Percentiles rank a stretch among this genome's conserved stretches.
phyloP scores from a whole-genome alignment of 2,113 vertebrate species.

The Anhinga anhinga region DNA sequence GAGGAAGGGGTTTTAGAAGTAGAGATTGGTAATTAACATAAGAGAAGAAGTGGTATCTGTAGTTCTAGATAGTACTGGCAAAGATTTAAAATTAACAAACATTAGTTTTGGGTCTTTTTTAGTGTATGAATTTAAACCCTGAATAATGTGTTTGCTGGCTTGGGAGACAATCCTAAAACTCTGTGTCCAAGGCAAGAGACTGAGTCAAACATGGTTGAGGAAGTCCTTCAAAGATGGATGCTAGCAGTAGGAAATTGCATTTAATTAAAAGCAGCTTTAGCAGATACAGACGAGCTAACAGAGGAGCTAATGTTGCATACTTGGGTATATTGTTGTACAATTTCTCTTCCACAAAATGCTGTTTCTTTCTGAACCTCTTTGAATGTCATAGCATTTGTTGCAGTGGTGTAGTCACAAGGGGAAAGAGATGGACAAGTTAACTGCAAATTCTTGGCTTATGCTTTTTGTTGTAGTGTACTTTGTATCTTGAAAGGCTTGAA shows the following conservation, averaged over 20 bases:
- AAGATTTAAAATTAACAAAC: not conserved
- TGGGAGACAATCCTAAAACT: not conserved
- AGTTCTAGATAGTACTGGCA: not conserved
- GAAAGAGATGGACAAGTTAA: not conserved
- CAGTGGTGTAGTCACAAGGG: not conserved
- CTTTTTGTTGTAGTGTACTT: not conserved
- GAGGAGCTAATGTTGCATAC: not conserved
- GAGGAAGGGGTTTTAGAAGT: not conserved
- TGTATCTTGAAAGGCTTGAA: not conserved
- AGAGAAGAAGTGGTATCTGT: not conserved
- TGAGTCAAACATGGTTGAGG: not conserved
- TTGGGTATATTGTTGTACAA: not conserved
- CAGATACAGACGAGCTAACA: not conserved
- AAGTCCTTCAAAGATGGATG: not conserved
- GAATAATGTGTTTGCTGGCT: not conserved
- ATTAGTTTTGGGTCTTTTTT: not conserved
- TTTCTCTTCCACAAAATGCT: not conserved
- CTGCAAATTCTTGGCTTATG: not conserved
- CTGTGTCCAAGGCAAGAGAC: not conserved
- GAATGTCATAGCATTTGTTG: not conserved
- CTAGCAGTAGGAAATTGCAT: not conserved
- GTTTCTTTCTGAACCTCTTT: not conserved
- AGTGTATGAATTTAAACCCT: not conserved
- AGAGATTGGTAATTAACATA: not conserved
- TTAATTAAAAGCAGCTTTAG: not conserved